phyloP scores from a whole-genome alignment of 2,113 vertebrate genomes.

The Perca schrenkii region DNA sequence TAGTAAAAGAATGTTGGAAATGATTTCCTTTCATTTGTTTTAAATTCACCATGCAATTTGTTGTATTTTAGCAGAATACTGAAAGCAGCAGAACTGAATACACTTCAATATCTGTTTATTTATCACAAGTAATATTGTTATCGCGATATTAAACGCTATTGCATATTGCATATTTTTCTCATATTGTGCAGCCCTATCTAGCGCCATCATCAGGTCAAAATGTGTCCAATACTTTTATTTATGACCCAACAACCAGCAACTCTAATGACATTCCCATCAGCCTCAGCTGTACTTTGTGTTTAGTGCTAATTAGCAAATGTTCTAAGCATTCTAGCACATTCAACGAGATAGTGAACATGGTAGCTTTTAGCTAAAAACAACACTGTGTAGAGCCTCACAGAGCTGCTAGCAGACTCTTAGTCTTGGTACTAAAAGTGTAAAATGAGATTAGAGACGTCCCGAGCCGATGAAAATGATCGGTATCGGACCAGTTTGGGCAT shows the following conservation, averaged over 20 bases:
- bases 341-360: background rate
- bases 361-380: background rate
- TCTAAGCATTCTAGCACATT: background rate
- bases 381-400: too few species aligned
- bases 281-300: background rate
- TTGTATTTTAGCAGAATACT: too few species aligned
- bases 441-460: background rate
- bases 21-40: too few species aligned
- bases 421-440: background rate
- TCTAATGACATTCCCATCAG: background rate
- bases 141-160: too few species aligned
- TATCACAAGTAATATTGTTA: too few species aligned
- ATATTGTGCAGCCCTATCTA: too few species aligned
- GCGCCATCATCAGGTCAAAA: background rate
- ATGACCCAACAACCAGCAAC: background rate
- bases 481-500: background rate
- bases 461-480: background rate
- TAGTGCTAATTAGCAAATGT: background rate
- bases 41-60: too few species aligned
- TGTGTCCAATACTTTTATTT: too few species aligned
- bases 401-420: background rate
- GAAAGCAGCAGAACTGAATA: too few species aligned
- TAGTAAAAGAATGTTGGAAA: too few species aligned
- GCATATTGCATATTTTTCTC: too few species aligned
- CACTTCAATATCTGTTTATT: too few species aligned